phyloP scores from a whole-genome alignment of 2,797 vertebrate genomes.

The Triplophysa yarkandensis region DNA sequence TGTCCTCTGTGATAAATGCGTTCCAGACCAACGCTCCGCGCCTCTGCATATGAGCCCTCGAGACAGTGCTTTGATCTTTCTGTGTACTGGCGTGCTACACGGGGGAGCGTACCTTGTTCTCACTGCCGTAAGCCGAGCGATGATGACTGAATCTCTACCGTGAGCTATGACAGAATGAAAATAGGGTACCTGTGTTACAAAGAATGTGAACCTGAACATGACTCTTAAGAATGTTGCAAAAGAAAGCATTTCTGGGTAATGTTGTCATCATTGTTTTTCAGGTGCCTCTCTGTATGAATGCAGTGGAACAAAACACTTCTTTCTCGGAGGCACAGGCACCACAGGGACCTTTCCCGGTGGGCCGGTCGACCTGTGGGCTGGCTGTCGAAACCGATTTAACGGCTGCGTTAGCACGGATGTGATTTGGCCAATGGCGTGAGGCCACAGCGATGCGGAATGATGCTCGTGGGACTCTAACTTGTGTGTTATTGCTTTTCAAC shows the following conservation, averaged over 20 bases:
- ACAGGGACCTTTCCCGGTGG: not conserved
- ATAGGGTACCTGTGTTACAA: slow-evolving; percentile 12
- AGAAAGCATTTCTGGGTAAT: not conserved
- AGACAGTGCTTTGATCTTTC: slow-evolving; percentile 42
- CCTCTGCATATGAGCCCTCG: slow-evolving; percentile 19
- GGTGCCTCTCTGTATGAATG: slow-evolving; percentile 1
- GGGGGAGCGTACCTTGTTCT: slow-evolving; percentile 37
- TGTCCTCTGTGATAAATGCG: slow-evolving; percentile 46
- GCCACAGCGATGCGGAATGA: not conserved
- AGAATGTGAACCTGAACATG: not conserved
- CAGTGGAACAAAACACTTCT: not conserved
- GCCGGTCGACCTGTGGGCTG: not conserved
- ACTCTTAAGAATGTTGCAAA: not conserved
- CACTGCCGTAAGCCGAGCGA: slow-evolving; percentile 8
- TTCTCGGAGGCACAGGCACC: not conserved
- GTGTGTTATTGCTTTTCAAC: not conserved
- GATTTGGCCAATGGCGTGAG: not conserved
- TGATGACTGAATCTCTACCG: slow-evolving; percentile 29
- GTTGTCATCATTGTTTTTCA: not conserved
- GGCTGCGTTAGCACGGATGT: not conserved
- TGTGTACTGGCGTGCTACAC: slow-evolving; percentile 32
- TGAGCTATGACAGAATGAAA: slow-evolving; percentile 34
- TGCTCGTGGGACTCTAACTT: not conserved
- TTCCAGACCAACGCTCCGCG: slow-evolving; percentile 27
- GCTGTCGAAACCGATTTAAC: not conserved